Conservation (phyloP, 2,113 vertebrate genomes). For the Heliornis fulica region DNA sequence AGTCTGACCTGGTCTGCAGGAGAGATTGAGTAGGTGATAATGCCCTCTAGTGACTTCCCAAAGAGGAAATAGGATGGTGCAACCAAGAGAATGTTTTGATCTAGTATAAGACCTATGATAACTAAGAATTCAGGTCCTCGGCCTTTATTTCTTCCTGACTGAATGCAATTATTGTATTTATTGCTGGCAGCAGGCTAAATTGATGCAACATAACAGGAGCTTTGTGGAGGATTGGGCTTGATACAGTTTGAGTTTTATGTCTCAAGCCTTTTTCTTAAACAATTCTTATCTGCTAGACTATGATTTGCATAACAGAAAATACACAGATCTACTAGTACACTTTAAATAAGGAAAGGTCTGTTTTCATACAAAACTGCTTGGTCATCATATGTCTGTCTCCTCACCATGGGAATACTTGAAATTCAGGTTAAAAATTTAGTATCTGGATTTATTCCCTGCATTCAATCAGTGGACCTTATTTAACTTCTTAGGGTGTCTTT, state of each 20-base stretch:
- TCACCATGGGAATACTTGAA: neutral
- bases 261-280: neutral
- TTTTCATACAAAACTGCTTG: neutral
- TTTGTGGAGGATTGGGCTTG: neutral
- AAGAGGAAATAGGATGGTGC: neutral
- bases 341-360: neutral
- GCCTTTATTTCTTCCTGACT: neutral
- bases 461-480: neutral
- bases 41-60: slow-evolving; percentile 43
- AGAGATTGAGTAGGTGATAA: neutral
- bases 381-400: neutral
- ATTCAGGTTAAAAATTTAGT: neutral
- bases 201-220: neutral
- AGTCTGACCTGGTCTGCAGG: neutral
- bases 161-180: neutral
- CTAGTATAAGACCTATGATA: neutral
- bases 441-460: neutral
- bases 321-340: neutral
- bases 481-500: neutral
- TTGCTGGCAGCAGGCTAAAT: neutral
- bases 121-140: neutral
- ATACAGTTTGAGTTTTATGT: neutral
- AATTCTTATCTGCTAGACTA: neutral
- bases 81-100: neutral
- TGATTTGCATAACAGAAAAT: neutral